Evolutionary conservation across 2,797 vertebrate genomes (phyloP), one percentile per base, ranked within the genome.

Genomic region (Hoplostethus atlanticus): DNA sequence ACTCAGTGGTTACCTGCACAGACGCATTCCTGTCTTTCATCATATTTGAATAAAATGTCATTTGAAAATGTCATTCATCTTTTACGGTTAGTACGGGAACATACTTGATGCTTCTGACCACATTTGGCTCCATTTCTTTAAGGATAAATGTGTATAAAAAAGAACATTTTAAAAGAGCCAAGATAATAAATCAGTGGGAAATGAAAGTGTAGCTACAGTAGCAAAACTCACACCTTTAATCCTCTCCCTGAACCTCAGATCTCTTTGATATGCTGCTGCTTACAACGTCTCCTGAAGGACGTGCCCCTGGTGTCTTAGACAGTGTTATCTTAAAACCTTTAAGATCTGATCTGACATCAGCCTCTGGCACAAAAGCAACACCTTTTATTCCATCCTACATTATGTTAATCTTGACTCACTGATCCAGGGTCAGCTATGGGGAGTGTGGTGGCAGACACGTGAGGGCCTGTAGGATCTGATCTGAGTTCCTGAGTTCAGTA

Each of bases 401-500:
- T 84, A 88, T 88, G 84, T 57, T 90, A 90, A 92, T 91, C 56
- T 76, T 54, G 8, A 11, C 66, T 63, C 64, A 47, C 64, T 73
- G 77, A 80, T 84, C 67, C 48, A 21, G 70, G 76, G 87, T 90
- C 78, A 87, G 77, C 67, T 74, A 34, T 84, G 73, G 77, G 61
- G 66, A 81, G 62, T 47, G 13, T 11, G n/a, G 47, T 55, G 36
- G 70, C 46, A 73, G 73, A 85, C 68, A 64, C 42, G 56, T 51
- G 44, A 84, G 55, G 56, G 79, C 83, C 87, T 28, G 67, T 63
- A 80, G 84, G 79, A 84, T 77, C 79, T 75, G 68, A 83, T 85
- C 21, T 21, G 21, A 21, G 21, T 21, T 21, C 21, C 68, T 52
- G 58, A 84, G 80, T 87, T 87, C 80, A 88, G 79, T 68, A 77